Percentiles rank a stretch among this genome's conserved stretches.
phyloP scores from a whole-genome alignment of 2,113 vertebrate species.

The Halcyon malimbica region DNA sequence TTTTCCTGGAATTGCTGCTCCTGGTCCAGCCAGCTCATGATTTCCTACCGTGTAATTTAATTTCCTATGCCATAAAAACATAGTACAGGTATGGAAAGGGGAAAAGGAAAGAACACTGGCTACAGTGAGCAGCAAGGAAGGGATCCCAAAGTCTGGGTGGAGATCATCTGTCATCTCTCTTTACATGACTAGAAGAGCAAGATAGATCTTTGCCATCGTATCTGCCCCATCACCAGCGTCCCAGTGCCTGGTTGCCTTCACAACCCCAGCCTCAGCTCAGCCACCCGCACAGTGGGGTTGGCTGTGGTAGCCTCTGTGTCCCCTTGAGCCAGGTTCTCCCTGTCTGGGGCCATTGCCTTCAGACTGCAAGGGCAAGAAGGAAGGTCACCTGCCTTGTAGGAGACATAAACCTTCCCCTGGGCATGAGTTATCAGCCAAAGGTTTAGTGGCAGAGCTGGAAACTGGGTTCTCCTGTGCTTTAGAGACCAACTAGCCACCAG shows the following conservation, averaged over 20 bases:
- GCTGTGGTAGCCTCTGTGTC: not conserved
- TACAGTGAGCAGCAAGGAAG: not conserved
- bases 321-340: not conserved
- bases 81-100: not conserved
- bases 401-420: not conserved
- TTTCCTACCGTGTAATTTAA: not conserved
- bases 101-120: not conserved
- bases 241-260: not conserved
- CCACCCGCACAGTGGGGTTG: not conserved
- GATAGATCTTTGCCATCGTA: not conserved
- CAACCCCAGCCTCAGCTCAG: not conserved
- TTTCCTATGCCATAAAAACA: not conserved
- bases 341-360: not conserved
- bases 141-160: not conserved
- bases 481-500: not conserved
- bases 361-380: not conserved
- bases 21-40: not conserved
- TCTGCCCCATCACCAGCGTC: not conserved
- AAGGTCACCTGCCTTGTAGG: not conserved
- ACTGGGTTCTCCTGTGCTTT: not conserved
- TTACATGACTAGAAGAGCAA: not conserved
- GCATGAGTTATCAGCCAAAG: not conserved
- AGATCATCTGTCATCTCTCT: not conserved
- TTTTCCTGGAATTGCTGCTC: not conserved
- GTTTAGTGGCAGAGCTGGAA: not conserved